phyloP scores from a whole-genome alignment of 2,888 invertebrate species.

The Drosophila yooni region DNA sequence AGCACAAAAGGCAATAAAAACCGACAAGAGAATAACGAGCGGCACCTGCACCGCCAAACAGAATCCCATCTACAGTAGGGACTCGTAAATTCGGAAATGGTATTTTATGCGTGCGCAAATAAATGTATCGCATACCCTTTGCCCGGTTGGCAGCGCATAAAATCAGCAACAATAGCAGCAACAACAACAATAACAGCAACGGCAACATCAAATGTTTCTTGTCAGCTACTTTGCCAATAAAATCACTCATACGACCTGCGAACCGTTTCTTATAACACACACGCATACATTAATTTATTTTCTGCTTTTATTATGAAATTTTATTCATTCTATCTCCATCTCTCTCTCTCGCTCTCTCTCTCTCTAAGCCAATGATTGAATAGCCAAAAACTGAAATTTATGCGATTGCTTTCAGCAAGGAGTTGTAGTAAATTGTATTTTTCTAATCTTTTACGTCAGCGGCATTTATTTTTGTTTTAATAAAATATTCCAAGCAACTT shows the following conservation, averaged over 20 bases:
- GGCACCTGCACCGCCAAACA: conserved; percentile 13
- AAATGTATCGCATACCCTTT: conserved; percentile 59
- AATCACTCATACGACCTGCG: conserved; percentile 76
- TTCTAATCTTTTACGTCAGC: neutral
- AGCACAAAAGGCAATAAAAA: conserved; percentile 41
- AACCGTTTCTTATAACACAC: conserved; percentile 53
- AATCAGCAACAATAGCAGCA: conserved; percentile 37
- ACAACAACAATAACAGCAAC: conserved; percentile 2
- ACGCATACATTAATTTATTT: conserved; percentile 27
- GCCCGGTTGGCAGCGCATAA: conserved; percentile 44
- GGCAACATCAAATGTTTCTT: conserved; percentile 20
- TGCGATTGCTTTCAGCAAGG: neutral
- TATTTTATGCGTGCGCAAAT: conserved; percentile 71
- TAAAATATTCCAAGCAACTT: neutral
- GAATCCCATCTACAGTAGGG: neutral
- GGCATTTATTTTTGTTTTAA: neutral
- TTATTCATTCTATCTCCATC: neutral
- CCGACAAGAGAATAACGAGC: conserved; percentile 42
- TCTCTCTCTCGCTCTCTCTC: neutral
- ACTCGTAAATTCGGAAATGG: conserved; percentile 76
- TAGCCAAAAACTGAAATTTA: neutral
- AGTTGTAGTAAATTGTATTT: neutral
- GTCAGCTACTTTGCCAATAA: conserved; percentile 44
- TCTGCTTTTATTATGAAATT: conserved; percentile 12
- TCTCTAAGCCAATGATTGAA: conserved; percentile 19